Evolutionary conservation across 2,113 vertebrate genomes (phyloP).

Genomic region (Chauna torquata): DNA sequence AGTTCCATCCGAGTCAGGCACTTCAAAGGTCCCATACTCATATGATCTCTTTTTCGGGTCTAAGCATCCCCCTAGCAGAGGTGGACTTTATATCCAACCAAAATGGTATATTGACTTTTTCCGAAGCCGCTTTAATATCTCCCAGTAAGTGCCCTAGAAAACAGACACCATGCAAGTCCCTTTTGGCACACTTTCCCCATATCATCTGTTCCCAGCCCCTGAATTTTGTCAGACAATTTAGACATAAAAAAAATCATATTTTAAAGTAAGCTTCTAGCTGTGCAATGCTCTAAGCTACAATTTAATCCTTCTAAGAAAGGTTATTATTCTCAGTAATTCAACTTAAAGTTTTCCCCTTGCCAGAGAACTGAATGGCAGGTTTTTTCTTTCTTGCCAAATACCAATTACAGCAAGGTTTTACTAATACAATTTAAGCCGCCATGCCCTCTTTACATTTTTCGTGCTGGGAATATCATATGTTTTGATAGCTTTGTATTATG

Average conservation of each 20-base stretch:
- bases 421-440: conserved; percentile 41
- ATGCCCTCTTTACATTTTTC: conserved; percentile 25
- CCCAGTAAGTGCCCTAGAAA: neutral
- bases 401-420: conserved; percentile 48
- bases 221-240: neutral
- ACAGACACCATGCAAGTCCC: accelerated
- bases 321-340: conserved; percentile 38
- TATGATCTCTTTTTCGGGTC: neutral
- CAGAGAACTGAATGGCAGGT: conserved; percentile 3
- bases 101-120: accelerated
- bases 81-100: neutral
- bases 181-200: neutral
- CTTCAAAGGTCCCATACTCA: neutral
- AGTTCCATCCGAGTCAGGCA: neutral
- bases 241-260: neutral
- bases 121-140: neutral
- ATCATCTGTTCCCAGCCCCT: neutral
- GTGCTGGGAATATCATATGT: conserved; percentile 55
- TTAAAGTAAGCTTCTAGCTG: neutral
- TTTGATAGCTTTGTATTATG: conserved; percentile 61
- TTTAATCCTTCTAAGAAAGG: neutral
- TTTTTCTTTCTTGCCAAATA: conserved; percentile 14
- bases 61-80: neutral
- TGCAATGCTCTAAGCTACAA: neutral
- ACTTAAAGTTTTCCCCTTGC: neutral